Percentiles rank a stretch among this genome's conserved stretches.
phyloP scores from a whole-genome alignment of 2,888 invertebrate species.

The Leucophora obtusa region DNA sequence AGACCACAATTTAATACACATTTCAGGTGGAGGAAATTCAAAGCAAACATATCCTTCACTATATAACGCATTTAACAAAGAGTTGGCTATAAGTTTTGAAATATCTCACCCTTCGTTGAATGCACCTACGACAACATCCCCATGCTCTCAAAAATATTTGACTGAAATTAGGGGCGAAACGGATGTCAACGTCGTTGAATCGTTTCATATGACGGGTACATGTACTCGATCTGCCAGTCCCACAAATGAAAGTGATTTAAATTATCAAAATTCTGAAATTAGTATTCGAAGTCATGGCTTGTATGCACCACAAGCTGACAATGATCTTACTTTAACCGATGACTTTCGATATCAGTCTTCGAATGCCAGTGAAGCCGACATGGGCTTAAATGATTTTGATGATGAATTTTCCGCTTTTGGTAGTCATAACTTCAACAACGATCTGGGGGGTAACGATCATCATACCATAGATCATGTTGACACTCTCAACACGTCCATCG shows the following conservation, averaged over 20 bases:
- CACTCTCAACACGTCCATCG: conserved; percentile 79
- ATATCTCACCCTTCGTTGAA: neutral
- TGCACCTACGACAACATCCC: conserved; percentile 16
- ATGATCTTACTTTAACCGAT: conserved; percentile 79
- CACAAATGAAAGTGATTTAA: conserved; percentile 83
- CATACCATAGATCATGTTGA: conserved; percentile 59
- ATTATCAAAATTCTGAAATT: conserved; percentile 83
- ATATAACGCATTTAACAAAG: conserved; percentile 22
- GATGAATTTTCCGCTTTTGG: conserved; percentile 72
- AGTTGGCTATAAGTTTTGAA: neutral
- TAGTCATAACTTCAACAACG: conserved; percentile 46
- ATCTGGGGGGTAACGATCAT: conserved; percentile 52
- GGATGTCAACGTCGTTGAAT: conserved; percentile 25
- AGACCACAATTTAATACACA: conserved; percentile 29
- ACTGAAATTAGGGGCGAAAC: conserved; percentile 5
- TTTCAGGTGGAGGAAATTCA: neutral
- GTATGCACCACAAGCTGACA: conserved; percentile 82
- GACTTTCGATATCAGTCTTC: conserved; percentile 78
- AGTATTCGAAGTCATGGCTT: conserved; percentile 83
- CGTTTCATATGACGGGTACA: conserved; percentile 42
- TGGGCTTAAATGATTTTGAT: conserved; percentile 76
- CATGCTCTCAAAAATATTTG: conserved; percentile 35
- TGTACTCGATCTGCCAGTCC: conserved; percentile 74
- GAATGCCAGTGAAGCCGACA: conserved; percentile 77
- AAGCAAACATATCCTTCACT: conserved; percentile 35